These are phyloP conservation scores for Sitophilus oryzae DNA, from an alignment of 1,140 invertebrate species.

Conservation along the genomic window DNA sequence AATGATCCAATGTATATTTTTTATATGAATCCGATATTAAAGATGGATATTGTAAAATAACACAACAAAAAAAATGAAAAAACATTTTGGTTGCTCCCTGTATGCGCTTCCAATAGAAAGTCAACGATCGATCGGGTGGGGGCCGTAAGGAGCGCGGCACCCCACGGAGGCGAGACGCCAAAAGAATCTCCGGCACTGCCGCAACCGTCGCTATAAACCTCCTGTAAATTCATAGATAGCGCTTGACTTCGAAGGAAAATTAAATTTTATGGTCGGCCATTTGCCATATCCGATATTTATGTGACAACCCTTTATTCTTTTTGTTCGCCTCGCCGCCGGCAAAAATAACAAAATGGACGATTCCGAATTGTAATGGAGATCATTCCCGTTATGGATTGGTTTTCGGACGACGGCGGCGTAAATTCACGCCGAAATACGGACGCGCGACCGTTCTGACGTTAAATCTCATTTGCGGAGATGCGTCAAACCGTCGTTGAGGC, in stretches of 20 bases:
- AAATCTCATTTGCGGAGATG: too few species aligned
- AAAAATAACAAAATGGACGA: background rate
- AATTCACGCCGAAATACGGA: background rate
- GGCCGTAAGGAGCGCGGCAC: too few species aligned
- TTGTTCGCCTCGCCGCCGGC: constrained; percentile 1
- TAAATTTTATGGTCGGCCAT: constrained; percentile 29
- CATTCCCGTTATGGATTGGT: background rate
- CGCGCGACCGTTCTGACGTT: too few species aligned
- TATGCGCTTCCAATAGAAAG: background rate
- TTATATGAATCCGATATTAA: too few species aligned
- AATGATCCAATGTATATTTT: too few species aligned
- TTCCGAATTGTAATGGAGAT: background rate
- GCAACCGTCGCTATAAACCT: constrained; percentile 23
- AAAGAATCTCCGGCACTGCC: constrained; percentile 19
- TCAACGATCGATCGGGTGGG: constrained; percentile 18
- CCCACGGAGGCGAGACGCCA: constrained; percentile 17
- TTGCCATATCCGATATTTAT: constrained; percentile 30
- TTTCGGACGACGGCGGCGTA: background rate
- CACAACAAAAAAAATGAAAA: too few species aligned
- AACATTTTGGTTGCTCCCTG: too few species aligned
- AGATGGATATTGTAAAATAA: too few species aligned
- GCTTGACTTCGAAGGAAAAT: constrained; percentile 28
- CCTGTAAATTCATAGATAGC: constrained; percentile 26
- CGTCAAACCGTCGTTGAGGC: too few species aligned
- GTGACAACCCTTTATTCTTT: constrained; percentile 22